A percentile compares a stretch with the other conserved stretches of the same genome.
phyloP scores from a whole-genome alignment of 2,113 vertebrate species.

The Syngnathus scovelli region DNA sequence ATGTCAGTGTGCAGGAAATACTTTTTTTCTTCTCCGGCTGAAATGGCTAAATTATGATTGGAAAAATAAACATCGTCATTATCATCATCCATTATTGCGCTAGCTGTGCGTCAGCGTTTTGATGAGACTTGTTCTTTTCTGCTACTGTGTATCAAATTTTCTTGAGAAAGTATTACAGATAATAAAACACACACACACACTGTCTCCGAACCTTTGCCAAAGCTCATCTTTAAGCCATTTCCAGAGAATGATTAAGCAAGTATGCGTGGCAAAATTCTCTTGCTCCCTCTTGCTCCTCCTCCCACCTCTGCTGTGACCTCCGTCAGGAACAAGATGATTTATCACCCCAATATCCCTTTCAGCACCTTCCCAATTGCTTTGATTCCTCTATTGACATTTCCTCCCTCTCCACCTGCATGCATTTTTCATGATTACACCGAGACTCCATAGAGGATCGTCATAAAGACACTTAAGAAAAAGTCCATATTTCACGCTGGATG shows the following conservation, averaged over 20 bases:
- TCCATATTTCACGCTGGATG: conserved; percentile 13
- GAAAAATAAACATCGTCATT: conserved; percentile 41
- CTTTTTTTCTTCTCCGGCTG: conserved; percentile 41
- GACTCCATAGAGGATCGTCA: conserved; percentile 23
- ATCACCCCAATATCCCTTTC: conserved; percentile 57
- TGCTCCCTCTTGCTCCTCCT: conserved; percentile 4
- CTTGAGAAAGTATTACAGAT: conserved; percentile 48
- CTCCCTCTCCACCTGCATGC: conserved; percentile 36
- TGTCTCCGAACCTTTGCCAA: conserved; percentile 48
- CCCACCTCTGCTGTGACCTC: conserved; percentile 34
- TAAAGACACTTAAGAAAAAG: conserved; percentile 10
- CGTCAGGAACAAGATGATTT: conserved; percentile 56
- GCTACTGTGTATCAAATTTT: conserved; percentile 49
- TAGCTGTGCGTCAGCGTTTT: conserved; percentile 40
- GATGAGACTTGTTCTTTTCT: conserved; percentile 49
- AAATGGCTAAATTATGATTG: conserved; percentile 33
- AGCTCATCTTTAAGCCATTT: conserved; percentile 36
- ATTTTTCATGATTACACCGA: conserved; percentile 49
- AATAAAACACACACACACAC: conserved; percentile 38
- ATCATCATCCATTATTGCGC: conserved; percentile 54
- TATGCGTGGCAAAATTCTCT: conserved; percentile 11
- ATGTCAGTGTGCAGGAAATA: conserved; percentile 37
- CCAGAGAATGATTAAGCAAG: conserved; percentile 25
- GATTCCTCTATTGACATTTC: conserved; percentile 65
- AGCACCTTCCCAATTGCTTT: conserved; percentile 51